Conservation (phyloP, 2,888 invertebrate genomes). For the Aporophyla lueneburgensis region DNA sequence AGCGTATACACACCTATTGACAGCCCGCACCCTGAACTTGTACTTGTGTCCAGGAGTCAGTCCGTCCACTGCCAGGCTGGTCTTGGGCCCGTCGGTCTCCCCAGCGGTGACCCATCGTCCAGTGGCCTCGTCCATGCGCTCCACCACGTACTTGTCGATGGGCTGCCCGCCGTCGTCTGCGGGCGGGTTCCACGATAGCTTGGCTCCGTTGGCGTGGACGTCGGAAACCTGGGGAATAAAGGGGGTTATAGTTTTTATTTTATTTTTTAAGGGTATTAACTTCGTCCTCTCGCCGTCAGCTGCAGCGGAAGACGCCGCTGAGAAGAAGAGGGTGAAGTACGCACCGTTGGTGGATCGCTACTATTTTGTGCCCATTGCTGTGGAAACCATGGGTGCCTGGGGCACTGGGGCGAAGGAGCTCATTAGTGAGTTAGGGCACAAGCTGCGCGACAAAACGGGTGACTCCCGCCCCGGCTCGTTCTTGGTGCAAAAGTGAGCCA, state of each 20-base stretch:
- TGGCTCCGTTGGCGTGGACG: constrained; percentile 97
- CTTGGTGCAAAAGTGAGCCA: no score
- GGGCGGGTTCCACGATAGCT: constrained; percentile 97
- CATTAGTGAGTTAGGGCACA: no score
- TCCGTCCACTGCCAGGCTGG: constrained; percentile 95
- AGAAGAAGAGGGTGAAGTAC: no score
- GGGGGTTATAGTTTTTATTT: not conserved
- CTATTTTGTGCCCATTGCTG: no score
- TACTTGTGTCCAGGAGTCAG: constrained; percentile 98
- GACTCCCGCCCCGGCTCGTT: no score
- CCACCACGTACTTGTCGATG: constrained; percentile 97
- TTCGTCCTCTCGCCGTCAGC: no score
- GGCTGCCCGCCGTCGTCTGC: constrained; percentile 98
- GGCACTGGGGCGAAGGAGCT: no score
- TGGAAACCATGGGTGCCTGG: no score
- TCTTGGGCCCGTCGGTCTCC: constrained; percentile 96
- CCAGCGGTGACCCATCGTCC: constrained; percentile 98
- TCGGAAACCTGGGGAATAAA: constrained; percentile 91
- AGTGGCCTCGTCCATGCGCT: constrained; percentile 98
- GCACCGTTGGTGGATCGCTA: no score
- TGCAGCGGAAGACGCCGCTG: no score
- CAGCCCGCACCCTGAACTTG: constrained; percentile 99
- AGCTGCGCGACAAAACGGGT: no score
- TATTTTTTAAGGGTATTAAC: no score
- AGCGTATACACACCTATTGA: constrained; percentile 92